A percentile compares a stretch with the other conserved stretches of the same genome.
Evolutionary conservation across 2,113 vertebrate species (phyloP).

Genomic region (Castor canadensis): DNA sequence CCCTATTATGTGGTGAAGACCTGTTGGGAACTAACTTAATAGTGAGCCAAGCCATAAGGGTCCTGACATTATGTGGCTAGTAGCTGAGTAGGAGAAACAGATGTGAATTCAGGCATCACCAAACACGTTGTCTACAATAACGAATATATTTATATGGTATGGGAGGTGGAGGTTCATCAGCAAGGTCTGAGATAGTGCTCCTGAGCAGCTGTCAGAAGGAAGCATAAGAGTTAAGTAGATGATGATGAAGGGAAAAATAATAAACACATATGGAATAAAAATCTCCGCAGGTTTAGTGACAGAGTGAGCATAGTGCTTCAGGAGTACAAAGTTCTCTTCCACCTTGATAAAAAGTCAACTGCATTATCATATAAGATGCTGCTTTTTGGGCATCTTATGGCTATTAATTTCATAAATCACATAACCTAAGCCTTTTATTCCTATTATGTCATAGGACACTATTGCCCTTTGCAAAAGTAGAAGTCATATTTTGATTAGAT

Average conservation of each 20-base stretch:
- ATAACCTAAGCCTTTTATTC: background rate
- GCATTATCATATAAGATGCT: background rate
- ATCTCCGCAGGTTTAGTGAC: background rate
- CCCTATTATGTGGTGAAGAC: background rate
- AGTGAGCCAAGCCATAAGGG: background rate
- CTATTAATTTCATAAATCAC: background rate
- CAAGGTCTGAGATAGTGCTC: background rate
- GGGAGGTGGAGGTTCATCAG: background rate
- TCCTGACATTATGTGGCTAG: background rate
- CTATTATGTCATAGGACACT: background rate
- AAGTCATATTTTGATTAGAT: background rate
- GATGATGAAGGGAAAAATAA: background rate
- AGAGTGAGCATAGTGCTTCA: background rate
- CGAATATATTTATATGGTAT: accelerated
- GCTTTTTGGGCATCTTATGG: background rate
- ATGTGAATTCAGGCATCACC: background rate
- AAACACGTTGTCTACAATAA: background rate
- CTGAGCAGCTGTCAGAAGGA: background rate
- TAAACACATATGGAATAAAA: background rate
- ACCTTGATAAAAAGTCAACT: background rate
- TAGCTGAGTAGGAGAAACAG: background rate
- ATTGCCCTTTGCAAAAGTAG: background rate
- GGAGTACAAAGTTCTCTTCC: background rate
- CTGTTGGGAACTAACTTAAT: background rate
- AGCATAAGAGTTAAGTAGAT: background rate